Evolutionary conservation across 2,797 vertebrate species (phyloP).

Genomic region (Spondyliosoma cantharus): DNA sequence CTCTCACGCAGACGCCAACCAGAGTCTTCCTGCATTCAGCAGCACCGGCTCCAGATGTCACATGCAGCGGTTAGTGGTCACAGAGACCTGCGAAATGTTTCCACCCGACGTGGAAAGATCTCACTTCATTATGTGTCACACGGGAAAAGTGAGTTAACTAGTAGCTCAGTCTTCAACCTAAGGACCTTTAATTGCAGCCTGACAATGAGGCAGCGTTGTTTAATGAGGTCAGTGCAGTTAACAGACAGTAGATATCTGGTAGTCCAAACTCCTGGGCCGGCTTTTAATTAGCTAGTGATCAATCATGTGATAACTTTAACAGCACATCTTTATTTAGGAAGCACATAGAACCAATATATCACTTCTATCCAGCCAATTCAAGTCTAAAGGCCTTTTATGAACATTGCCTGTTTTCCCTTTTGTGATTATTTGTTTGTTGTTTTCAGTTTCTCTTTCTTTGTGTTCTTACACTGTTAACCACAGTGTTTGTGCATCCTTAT

Average conservation of each 20-base stretch:
- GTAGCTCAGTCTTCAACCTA: not conserved
- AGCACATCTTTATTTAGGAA: not conserved
- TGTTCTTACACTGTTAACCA: no score
- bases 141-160: not conserved
- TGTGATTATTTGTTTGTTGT: no score
- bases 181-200: not conserved
- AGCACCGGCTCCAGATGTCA: slow-evolving; percentile 45
- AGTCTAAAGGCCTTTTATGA: no score
- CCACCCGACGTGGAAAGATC: slow-evolving; percentile 47
- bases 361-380: no score
- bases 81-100: slow-evolving; percentile 64
- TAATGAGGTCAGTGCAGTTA: not conserved
- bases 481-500: no score
- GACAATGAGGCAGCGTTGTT: not conserved
- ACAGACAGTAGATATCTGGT: not conserved
- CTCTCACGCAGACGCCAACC: slow-evolving; percentile 10
- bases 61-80: slow-evolving; percentile 41
- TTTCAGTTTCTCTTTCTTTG: no score
- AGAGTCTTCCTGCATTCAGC: slow-evolving; percentile 7
- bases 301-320: not conserved
- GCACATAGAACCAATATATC: not conserved
- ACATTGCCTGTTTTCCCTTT: no score
- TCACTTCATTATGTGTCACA: not conserved
- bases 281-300: not conserved
- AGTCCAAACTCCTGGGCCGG: not conserved